Base-by-base conservation (phyloP, 23 tunicate genomes). In the Trididemnum nubilum region DNA sequence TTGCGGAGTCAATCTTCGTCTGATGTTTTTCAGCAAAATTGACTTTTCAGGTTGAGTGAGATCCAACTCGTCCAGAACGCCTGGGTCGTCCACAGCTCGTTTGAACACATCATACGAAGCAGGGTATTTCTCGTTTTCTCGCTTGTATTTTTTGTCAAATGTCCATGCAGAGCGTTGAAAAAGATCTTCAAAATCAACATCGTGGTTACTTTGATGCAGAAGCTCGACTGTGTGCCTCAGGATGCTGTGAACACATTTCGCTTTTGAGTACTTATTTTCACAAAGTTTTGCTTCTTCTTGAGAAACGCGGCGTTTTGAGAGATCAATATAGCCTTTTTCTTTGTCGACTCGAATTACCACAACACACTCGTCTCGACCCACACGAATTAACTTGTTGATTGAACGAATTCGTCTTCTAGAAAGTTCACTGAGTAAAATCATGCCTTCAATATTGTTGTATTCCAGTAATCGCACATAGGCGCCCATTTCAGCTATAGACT, bases 351-450 rank as follows among this genome's bases (percentile, higher is more conserved):
- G 71, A 15, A 95, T 90, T 1, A 95, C 99, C 19, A 95, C 99
- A 21, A 90, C 99, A 74, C 99, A 95, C 72, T 95, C 99, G 76
- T 95, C 99, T 22, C 99, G 83, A 12, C 99, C 99, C 26, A 95
- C 99, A 23, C 99, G 85, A 37, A 95, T 90, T 54, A 95, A 85
- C 57, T 95, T 95, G 83, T 95, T 95, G 21, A 95, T 95, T 7
- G 99, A 95, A 15, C 99, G 92, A 76, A 95, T 95, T 81, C 99
- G 93, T 36, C 99, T 78, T 78, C 99, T 77, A 7, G 99, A 95
- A 78, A 95, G 54, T 65, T 95, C 99, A 57, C 92, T 85, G 0
- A 95, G 89, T 37, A 95, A 63, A 72, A 95, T 95, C 99, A 95
- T 95, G 73, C 99, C 99, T 75, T 89, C 96, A 1, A 95, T 90